These are phyloP conservation scores for Luffia ferchaultella DNA, from an alignment of 2,888 invertebrate species.

Conservation along the genomic window DNA sequence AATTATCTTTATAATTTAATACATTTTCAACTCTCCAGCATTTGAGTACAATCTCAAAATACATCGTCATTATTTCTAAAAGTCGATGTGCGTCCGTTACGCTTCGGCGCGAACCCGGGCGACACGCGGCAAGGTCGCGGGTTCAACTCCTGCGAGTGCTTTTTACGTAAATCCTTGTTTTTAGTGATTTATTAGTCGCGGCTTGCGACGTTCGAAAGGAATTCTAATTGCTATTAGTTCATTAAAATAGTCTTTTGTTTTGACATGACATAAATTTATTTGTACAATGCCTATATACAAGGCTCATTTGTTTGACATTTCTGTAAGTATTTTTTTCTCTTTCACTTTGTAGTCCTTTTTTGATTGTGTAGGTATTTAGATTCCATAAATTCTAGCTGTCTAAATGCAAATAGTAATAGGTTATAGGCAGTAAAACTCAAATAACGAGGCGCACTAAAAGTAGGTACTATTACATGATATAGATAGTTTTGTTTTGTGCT, in stretches of 20 bases:
- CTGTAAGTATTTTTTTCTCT: slow-evolving; percentile 20
- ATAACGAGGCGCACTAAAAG: too few species aligned
- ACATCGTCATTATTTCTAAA: not conserved
- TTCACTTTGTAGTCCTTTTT: too few species aligned
- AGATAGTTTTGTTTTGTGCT: too few species aligned
- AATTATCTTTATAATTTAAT: too few species aligned
- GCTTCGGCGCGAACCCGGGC: not conserved
- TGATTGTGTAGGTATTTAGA: too few species aligned
- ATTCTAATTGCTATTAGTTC: slow-evolving; percentile 47
- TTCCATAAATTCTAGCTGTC: too few species aligned
- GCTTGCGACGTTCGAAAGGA: slow-evolving; percentile 25
- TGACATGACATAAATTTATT: slow-evolving; percentile 26
- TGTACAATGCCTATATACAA: too few species aligned
- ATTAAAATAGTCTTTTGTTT: slow-evolving; percentile 58
- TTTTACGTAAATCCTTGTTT: slow-evolving; percentile 32
- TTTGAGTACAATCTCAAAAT: too few species aligned
- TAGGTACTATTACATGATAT: too few species aligned
- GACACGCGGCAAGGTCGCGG: slow-evolving; percentile 19
- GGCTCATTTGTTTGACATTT: slow-evolving; percentile 37
- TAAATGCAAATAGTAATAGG: too few species aligned
- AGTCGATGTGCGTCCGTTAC: not conserved
- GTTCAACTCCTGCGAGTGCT: slow-evolving; percentile 31
- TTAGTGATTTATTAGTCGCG: slow-evolving; percentile 28
- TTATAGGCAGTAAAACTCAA: too few species aligned
- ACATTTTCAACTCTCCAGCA: too few species aligned